Percentiles rank a stretch among this genome's conserved stretches.
phyloP scores from a whole-genome alignment of 2,888 invertebrate species.

The Torymus tubicola region DNA sequence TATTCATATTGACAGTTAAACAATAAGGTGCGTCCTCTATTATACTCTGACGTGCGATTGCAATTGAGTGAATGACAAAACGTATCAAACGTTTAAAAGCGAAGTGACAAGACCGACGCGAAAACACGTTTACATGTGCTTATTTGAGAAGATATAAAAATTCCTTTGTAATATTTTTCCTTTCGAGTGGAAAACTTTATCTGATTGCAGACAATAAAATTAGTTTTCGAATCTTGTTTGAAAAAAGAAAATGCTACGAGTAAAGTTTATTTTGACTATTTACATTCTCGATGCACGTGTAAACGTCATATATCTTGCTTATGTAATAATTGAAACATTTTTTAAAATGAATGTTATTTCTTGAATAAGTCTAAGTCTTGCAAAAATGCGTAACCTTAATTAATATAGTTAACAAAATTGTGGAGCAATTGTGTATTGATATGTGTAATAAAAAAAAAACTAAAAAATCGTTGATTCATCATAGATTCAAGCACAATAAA shows the following conservation, averaged over 20 bases:
- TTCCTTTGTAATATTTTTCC: neutral
- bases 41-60: conserved; percentile 22
- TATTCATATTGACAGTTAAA: conserved; percentile 17
- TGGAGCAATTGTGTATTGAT: conserved; percentile 45
- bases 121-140: conserved; percentile 32
- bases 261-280: neutral
- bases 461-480: conserved; percentile 62
- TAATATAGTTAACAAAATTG: conserved; percentile 26
- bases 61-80: conserved; percentile 20
- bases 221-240: conserved; percentile 14
- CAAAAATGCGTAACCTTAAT: conserved; percentile 10
- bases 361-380: conserved; percentile 23
- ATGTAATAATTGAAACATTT: conserved; percentile 19
- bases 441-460: conserved; percentile 44
- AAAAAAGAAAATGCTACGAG: neutral
- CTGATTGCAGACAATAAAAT: conserved; percentile 48
- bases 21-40: conserved; percentile 26
- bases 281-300: conserved; percentile 29
- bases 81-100: conserved; percentile 11
- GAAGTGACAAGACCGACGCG: conserved; percentile 1
- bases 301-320: conserved; percentile 27
- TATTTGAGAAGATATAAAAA: neutral
- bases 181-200: neutral
- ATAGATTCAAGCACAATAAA: conserved; percentile 74
- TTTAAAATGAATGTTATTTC: conserved; percentile 16